Evolutionary conservation across 1,140 invertebrate genomes (phyloP), one percentile per base, ranked within the genome.

Genomic region (Wiebesia pumilae): DNA sequence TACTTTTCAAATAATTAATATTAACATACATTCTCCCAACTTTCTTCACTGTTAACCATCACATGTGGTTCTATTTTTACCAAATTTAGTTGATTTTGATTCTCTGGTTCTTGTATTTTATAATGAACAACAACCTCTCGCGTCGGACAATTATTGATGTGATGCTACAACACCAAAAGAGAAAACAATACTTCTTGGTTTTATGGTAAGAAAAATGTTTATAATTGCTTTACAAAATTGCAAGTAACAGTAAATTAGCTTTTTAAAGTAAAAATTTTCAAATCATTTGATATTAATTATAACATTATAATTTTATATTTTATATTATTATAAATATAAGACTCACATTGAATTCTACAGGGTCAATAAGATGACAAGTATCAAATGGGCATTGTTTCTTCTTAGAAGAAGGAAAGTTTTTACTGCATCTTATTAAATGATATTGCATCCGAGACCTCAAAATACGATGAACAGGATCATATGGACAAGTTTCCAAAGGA

Each of bases 361-460:
- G 1, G 65, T 84, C 65, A 0, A 87, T 24, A 10, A 71, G 12
- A 35, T 87, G 86, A n/a, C 65, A 33, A 51, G 82, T n/a, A 77
- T 87, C 69, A 62, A 47, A 87, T 2, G 86, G 86, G 30, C 86
- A 87, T 1, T 47, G 16, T 35, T 58, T 87, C 35, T 87, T 87
- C 1, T 80, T 81, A 35, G 75, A 21, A 7, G n/a, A 33, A 24
- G 82, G 82, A 78, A 35, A 83, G 40, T 87, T 83, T 43, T 71
- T 73, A 3, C 21, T 9, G 30, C 86, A 87, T 75, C 19, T 80
- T 1, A 30, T 65, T 21, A 84, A 81, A 75, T 87, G 86, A 47
- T 38, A 75, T 16, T 30, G 77, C 67, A 87, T 62, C 7, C 82
- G 35, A 0, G 82, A 85, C 54, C 80, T n/a, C 1, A 38, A 10